Base-by-base conservation (phyloP, 2,113 vertebrate species). In the Etheostoma spectabile region DNA sequence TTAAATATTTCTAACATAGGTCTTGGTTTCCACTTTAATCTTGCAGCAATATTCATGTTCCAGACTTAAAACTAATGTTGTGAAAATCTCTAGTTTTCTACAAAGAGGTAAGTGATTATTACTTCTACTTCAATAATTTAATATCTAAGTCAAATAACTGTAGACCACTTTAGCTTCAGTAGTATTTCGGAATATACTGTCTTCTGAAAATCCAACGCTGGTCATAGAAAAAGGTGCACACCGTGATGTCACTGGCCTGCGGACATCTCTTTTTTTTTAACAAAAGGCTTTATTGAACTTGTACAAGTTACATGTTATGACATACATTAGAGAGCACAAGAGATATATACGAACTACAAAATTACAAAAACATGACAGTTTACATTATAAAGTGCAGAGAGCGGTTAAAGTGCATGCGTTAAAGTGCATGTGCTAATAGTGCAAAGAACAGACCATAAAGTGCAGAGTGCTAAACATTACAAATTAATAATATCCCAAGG, bases 221-320 rank as follows among this genome's bases (percentile, higher is more conserved):
- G 1, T 24, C 5, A 0, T 5, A 33, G 5, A 1, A 19, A 49
- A 5, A 59, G 14, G 30, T 46, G 51, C 18, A 35, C 30, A 13
- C 42, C 7, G 61, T 91, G 88, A 88, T 74, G 88, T 93, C 91
- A 92, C 53, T 73, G 42, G 15, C 16, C 56, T 72, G 69, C 67
- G 56, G 80, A 76, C 80, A 33, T 87, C 64, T 82, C 77, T 3
- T n/a, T n/a, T n/a, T n/a, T n/a, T n/a, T n/a, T n/a, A n/a, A n/a
- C n/a, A n/a, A n/a, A n/a, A n/a, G n/a, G n/a, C n/a, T n/a, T n/a
- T n/a, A n/a, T n/a, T n/a, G n/a, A n/a, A n/a, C n/a, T n/a, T n/a
- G n/a, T n/a, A n/a, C n/a, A n/a, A n/a, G n/a, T n/a, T n/a, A n/a
- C n/a, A n/a, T n/a, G n/a, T n/a, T n/a, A n/a, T n/a, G n/a, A n/a